Evolutionary conservation across 2,888 invertebrate species (phyloP), one percentile per base, ranked within the genome.

Genomic region (Tachina lurida): DNA sequence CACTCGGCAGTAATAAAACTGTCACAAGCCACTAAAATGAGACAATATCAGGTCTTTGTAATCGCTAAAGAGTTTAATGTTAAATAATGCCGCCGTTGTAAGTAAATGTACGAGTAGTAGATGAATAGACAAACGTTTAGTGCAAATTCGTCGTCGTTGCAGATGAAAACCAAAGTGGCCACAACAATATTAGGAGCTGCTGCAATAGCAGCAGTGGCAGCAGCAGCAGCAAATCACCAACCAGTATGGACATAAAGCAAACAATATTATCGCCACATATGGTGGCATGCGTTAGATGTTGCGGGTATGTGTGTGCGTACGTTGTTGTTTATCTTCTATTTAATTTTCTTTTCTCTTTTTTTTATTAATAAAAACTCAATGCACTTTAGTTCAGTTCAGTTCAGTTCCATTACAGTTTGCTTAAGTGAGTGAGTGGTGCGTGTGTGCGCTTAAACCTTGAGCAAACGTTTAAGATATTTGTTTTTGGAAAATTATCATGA

Each of bases 1-100:
- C 71, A 79, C 77, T 86, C 81, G 88, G 88, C 89, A 89, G 91
- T 90, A 88, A 88, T 88, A 91, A 91, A 91, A 91, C 89, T 90
- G 91, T 90, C 91, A 88, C 88, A 87, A 81, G 87, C 88, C 83
- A 87, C 89, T 88, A 88, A 88, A 89, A 88, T 89, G 88, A 88
- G 90, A 89, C 90, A 88, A 90, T 89, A 91, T 91, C 90, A 89
- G 87, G 82, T 79, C 82, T 84, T 81, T 86, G 84, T 86, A 86
- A 84, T 87, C 84, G 85, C 84, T 47, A 82, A 85, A 85, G 75
- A 82, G 82, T 71, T 82, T 65, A 84, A 86, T 82, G 82, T 83
- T 79, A 86, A 86, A 83, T 82, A 83, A 82, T 83, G 85, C 85
- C 85, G 85, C 78, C 56, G 77, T 70, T 77, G 68, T 39, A 31